Percentiles rank a stretch among this genome's conserved stretches.
Conservation (phyloP, 2,113 vertebrate species). For the Urocolius indicus region DNA sequence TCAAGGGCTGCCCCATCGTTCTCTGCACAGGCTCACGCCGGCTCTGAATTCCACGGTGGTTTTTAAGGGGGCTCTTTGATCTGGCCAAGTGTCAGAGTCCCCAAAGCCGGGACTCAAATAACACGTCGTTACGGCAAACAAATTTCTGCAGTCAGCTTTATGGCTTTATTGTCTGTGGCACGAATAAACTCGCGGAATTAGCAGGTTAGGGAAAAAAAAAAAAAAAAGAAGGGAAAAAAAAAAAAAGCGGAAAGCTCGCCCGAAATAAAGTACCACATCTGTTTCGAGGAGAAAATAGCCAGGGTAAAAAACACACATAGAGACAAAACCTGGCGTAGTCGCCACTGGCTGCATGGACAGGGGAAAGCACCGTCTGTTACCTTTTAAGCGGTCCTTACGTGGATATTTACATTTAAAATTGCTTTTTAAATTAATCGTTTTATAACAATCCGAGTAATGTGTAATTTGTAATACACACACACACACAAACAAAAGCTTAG, state of each 20-base stretch:
- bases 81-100: slow-evolving; percentile 38
- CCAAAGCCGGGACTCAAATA: slow-evolving; percentile 54
- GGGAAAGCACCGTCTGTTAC: background rate
- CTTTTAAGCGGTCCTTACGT: background rate
- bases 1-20: background rate
- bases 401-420: background rate
- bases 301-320: background rate
- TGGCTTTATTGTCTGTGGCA: slow-evolving; percentile 57
- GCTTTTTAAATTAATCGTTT: background rate
- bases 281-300: slow-evolving; percentile 32
- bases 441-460: background rate
- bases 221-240: too few relatives aligned
- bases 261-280: slow-evolving; percentile 60
- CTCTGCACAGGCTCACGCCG: background rate
- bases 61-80: slow-evolving; percentile 51
- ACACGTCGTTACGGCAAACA: slow-evolving; percentile 65
- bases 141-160: slow-evolving; percentile 61
- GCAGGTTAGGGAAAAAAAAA: background rate
- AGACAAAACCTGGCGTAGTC: background rate
- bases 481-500: background rate
- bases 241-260: background rate
- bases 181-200: slow-evolving; percentile 60
- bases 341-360: background rate
- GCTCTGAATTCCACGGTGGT: background rate
- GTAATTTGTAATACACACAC: background rate